Base-by-base conservation (phyloP, 2,888 invertebrate genomes). In the Drosophila parthenogenetica region DNA sequence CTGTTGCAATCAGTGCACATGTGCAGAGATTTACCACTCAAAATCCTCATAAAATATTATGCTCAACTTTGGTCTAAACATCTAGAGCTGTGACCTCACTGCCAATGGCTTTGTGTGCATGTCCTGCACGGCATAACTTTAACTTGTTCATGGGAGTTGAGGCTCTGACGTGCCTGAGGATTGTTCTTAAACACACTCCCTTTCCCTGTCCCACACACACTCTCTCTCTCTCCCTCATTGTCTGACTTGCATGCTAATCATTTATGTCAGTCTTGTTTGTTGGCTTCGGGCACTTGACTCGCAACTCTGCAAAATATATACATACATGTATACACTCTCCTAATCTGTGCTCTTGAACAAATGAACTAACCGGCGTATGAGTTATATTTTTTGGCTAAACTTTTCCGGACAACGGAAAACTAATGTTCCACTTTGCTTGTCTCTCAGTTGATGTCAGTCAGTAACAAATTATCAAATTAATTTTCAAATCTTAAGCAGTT, bases 1-100 rank as follows among this genome's bases (percentile, higher is more conserved):
- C 42, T 37, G 40, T 29, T 70, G 82, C 79, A 81, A 81, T 82
- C 85, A 85, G 81, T 71, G 77, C 83, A 85, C 81, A 84, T 81
- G 81, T 73, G 79, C 69, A 70, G 62, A 71, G 86, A 80, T 80
- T 84, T 80, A 65, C 67, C 67, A 71, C 71, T 78, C 53, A 62
- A 78, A 88, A 72, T 86, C 86, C 87, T 78, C 63, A 72, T 86
- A 82, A 88, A 83, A 84, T 86, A 83, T 84, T 78, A 65, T 86
- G 69, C 68, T 77, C 59, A 80, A 73, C 73, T 50, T 63, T 55
- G 16, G 48, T 42, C 29, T 32, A 40, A 62, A 50, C 58, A 58
- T 71, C 69, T 64, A 37, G 54, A 69, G 54, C 32, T 53, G 53
- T 72, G 65, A 72, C 73, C 54, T 35, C 49, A 50, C 48, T 50